Evolutionary conservation across 2,888 invertebrate species (phyloP).

Genomic region (Metacarcinus magister): DNA sequence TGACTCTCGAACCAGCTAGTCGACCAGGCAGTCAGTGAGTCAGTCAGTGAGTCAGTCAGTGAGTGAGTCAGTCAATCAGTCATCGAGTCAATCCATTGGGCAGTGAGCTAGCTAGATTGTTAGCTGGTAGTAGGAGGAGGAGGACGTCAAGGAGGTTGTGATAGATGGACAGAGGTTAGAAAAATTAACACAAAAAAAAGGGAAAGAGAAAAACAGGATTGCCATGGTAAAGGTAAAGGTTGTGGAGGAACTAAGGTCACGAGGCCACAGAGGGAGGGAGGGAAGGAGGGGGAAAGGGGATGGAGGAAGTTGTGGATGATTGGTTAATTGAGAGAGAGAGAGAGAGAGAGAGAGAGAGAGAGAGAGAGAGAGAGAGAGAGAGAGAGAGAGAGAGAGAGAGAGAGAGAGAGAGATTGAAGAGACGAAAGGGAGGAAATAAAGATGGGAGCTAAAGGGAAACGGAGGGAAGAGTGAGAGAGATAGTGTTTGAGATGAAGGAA

Average conservation of each 20-base stretch:
- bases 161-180: background rate
- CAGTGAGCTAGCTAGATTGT: background rate
- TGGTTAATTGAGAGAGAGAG: background rate
- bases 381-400: background rate
- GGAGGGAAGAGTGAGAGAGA: background rate
- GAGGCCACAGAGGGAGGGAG: background rate
- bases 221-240: background rate
- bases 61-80: too few relatives aligned
- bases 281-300: background rate
- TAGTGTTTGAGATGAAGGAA: background rate
- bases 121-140: background rate
- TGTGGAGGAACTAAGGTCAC: background rate
- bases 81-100: too few relatives aligned
- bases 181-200: background rate
- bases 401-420: background rate
- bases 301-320: background rate
- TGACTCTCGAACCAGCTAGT: background rate
- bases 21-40: too few relatives aligned
- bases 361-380: slow-evolving; percentile 6
- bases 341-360: slow-evolving; percentile 6
- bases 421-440: background rate
- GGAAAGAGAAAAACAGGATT: background rate
- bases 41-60: too few relatives aligned
- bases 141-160: background rate
- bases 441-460: background rate